Conservation (phyloP, 2,113 vertebrate species). For the Gymnorhina tibicen region DNA sequence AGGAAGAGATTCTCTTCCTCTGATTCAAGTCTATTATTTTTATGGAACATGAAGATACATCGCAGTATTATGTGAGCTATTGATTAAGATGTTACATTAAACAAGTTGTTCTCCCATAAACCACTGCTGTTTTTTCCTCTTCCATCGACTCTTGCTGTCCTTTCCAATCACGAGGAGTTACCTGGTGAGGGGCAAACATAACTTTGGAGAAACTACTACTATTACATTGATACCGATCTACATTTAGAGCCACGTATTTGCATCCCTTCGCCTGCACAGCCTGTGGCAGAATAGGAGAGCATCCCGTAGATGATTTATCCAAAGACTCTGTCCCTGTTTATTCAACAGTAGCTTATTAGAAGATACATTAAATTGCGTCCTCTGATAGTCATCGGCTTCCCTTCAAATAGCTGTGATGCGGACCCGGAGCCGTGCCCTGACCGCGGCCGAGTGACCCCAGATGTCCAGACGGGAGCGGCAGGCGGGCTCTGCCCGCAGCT, state of each 20-base stretch:
- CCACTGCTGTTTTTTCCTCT: neutral
- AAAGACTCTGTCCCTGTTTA: neutral
- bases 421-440: neutral
- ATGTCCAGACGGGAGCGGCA: neutral
- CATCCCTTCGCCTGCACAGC: neutral
- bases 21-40: conserved; percentile 42
- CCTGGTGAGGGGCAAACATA: neutral
- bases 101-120: neutral
- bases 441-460: neutral
- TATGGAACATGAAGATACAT: neutral
- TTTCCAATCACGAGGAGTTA: neutral
- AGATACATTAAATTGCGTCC: neutral
- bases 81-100: neutral
- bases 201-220: conserved; percentile 10
- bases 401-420: fast-evolving
- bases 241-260: neutral
- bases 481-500: neutral
- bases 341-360: neutral
- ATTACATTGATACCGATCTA: neutral
- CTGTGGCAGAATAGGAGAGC: neutral
- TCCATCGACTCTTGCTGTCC: neutral
- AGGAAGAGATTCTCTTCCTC: conserved; percentile 52
- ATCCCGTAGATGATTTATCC: neutral
- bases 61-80: neutral
- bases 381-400: neutral